Base-by-base conservation (phyloP, 92 coral and sea anemone species). In the Isaurus tuberculatus region DNA sequence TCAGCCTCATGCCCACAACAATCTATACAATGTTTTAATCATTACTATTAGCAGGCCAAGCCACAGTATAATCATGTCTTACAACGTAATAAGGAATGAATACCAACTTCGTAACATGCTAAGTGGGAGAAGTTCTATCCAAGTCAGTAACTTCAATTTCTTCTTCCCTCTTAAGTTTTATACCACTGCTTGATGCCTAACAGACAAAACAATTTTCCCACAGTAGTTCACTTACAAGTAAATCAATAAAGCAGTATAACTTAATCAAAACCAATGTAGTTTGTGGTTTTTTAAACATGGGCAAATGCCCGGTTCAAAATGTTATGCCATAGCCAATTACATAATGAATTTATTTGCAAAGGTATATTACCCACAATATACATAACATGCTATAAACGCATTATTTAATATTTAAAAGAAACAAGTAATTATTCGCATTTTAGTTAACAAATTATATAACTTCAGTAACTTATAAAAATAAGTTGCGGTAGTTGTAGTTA, bases 331-430 rank as follows among this genome's bases (percentile, higher is more conserved):
- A 17, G 61, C 61, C 61, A 53, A 53, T 53, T 53, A 53, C 61
- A 53, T 53, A 53, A 63, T 26, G 69, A 63, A 65, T 65, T 65
- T 65, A 65, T 65, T 61, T 64, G 61, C 42, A 65, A 80, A 46
- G 69, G 70, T 65, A 40, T 80, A 80, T 65, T 20, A 80, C 61
- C 34, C 51, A 57, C 68, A 49, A 29, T 32, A 65, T 31, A 71
- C 77, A 71, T 71, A 71, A 71, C 57, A 37, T 71, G 55, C 77
- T 71, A 71, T 71, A 71, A 71, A 71, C 77, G 60, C 77, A 13
- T 71, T 71, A 71, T 44, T 44, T 31, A 67, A 67, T 67, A 67
- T 67, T 67, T 67, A 67, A 33, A 67, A 19, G 13, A 26, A 49
- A 70, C 75, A 70, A 70, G 20, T 9, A 70, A 70, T 70, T 57